Base-by-base conservation (phyloP, 2,113 vertebrate species). In the Cettia cetti region DNA sequence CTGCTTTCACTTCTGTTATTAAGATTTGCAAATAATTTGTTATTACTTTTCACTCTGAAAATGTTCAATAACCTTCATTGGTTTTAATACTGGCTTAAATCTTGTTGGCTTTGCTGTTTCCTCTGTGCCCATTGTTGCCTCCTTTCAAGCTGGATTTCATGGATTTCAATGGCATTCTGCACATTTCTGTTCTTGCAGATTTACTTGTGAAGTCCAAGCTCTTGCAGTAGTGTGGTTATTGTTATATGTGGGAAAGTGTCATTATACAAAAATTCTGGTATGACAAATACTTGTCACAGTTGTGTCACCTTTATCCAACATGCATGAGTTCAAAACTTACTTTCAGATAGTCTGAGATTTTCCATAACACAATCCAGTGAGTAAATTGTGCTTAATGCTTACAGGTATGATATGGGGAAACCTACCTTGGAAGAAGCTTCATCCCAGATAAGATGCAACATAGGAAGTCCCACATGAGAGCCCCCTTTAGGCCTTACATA, bases 271-370 rank as follows among this genome's bases (percentile, higher is more conserved):
- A 92, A 72, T 39, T 79, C 63, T 35, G 27, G 11, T 57, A 31
- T 23, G n/a, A 30, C 27, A 85, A 82, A 18, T 47, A 85, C 39
- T 15, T 20, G 11, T 47, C 52, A 77, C 17, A 39, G 20, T 33
- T 82, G 54, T 12, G 6, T 61, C 54, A 82, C 17, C 45, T 63
- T 85, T 57, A 82, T 5, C 44, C 50, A 85, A 85, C 39, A 63
- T 0, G 0, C 19, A 13, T 1, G 8, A 16, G 39, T 26, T 65
- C 26, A 71, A 72, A 87, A 69, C 23, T 79, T 53, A 69, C 60
- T 69, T 82, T 59, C 59, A 40, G 16, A 44, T 53, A 54, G 13
- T 53, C 64, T 21, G 66, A 69, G 49, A 59, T 82, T 69, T 80
- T 74, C 33, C 0, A 0, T 11, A 74, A 49, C 40, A 77, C 31